phyloP scores from a whole-genome alignment of 2,888 invertebrate species.

The Teinopalpus imperialis region DNA sequence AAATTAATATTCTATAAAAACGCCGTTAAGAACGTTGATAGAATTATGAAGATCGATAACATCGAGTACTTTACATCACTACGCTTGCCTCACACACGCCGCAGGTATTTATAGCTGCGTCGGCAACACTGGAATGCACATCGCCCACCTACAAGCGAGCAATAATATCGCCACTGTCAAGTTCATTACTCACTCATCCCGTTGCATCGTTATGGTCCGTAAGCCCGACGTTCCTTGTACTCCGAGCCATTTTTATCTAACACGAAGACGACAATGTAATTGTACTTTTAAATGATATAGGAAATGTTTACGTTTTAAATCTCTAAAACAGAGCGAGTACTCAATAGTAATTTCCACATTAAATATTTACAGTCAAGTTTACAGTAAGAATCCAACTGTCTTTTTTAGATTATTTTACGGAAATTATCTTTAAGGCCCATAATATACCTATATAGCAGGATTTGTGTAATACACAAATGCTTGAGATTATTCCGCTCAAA shows the following conservation, averaged over 20 bases:
- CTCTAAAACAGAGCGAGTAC: too few species aligned
- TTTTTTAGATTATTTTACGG: too few species aligned
- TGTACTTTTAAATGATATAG: conserved; percentile 4
- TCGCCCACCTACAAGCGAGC: conserved; percentile 52
- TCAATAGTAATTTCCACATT: too few species aligned
- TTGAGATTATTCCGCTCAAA: too few species aligned
- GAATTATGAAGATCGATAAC: conserved; percentile 15
- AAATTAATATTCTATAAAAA: too few species aligned
- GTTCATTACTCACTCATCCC: conserved; percentile 64
- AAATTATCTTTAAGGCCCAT: too few species aligned
- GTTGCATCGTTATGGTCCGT: conserved; percentile 26
- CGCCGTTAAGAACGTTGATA: too few species aligned
- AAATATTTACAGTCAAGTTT: too few species aligned
- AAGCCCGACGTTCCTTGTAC: conserved; percentile 13
- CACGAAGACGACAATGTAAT: not conserved
- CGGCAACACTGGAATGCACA: conserved; percentile 49
- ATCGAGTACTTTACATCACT: conserved; percentile 8
- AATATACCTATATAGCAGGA: too few species aligned
- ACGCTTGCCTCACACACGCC: conserved; percentile 28
- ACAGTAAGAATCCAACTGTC: too few species aligned
- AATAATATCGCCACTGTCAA: conserved; percentile 74
- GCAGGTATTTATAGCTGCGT: conserved; percentile 44
- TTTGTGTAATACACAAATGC: too few species aligned
- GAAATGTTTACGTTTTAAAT: not conserved
- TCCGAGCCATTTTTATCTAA: conserved; percentile 3